Base-by-base conservation (phyloP, 2,113 vertebrate genomes). In the Ia io region DNA sequence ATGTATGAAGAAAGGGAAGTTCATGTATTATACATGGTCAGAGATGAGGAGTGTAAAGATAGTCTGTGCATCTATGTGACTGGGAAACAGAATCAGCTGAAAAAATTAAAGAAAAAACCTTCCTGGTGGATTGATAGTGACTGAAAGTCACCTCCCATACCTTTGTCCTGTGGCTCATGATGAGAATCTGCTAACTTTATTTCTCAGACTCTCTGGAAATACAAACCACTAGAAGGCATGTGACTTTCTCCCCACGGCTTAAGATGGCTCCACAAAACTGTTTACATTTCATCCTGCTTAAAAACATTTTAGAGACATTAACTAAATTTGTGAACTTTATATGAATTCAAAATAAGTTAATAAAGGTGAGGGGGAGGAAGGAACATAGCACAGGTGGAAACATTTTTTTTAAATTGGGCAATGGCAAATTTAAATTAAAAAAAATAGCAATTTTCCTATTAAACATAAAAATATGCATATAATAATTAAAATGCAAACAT, bases 21-120 rank as follows among this genome's bases (percentile, higher is more conserved):
- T 86, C 28, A 70, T 78, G 76, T 83, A 91, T 91, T 94, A 83
- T 94, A 78, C 80, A 74, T 84, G 71, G 6, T 77, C 18, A 93
- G 42, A 37, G 10, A 69, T 53, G 18, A 18, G 70, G 35, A 67
- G 3, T 18, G 83, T 86, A 94, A 47, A 73, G 35, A 49, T 13
- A 83, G 49, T 2, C 4, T 82, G 2, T 84, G 2, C 71, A 5
- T 30, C 28, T 40, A 25, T 35, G 22, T 61, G 49, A 71, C 63
- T 85, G 35, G 63, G 5, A 89, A 83, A 87, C 32, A 92, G 13
- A 82, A 73, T 79, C 30, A 80, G 42, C 16, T 88, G 53, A 49
- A 73, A 94, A 85, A 40, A 40, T 7, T 59, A 73, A 94, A 65
- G 12, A 42, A 65, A 70, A 56, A 56, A 63, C 11, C 22, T 76